Base-by-base conservation (phyloP, 2,113 vertebrate genomes). In the Melanocharis versteri region DNA sequence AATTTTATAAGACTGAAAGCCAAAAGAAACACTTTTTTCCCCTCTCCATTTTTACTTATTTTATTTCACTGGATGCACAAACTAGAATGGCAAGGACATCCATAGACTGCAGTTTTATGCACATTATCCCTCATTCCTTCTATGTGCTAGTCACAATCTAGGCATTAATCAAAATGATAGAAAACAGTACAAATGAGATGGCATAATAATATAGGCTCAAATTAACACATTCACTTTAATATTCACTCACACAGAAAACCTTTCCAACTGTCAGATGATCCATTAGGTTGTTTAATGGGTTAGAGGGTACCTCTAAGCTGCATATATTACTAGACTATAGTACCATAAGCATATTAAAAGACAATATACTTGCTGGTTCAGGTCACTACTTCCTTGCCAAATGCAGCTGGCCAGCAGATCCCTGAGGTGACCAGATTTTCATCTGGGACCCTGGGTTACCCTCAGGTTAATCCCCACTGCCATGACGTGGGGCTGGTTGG, bases 141-240 rank as follows among this genome's bases (percentile, higher is more conserved):
- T 79, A 17, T 22, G n/a, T 57, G 31, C 64, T 93, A 87, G 48
- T 61, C 35, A 70, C 51, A 86, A 92, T 24, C 60, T 56, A 80
- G 7, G 27, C 50, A 88, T 95, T 92, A 94, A 93, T 96, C 75
- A 95, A 93, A 93, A 72, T 83, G 47, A 91, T 73, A 94, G 79
- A 93, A 97, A 96, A 94, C 39, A 94, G 64, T 93, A 83, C 27
- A 96, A 86, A 96, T 88, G 58, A 89, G 54, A 69, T 90, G 56
- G 75, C 87, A 81, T 92, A 90, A 94, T 83, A 94, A 83, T 70
- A 83, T 30, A 73, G 50, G 26, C 28, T 90, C 39, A 83, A 75
- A 92, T 92, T 91, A 93, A 93, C 71, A 90, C 56, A 56, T 93
- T 93, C 83, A 37, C 71, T 89, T 93, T 91, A 94, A 90, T 62